Evolutionary conservation across 1,140 invertebrate species (phyloP), one percentile per base, ranked within the genome.

Genomic region (Globodera rostochiensis): DNA sequence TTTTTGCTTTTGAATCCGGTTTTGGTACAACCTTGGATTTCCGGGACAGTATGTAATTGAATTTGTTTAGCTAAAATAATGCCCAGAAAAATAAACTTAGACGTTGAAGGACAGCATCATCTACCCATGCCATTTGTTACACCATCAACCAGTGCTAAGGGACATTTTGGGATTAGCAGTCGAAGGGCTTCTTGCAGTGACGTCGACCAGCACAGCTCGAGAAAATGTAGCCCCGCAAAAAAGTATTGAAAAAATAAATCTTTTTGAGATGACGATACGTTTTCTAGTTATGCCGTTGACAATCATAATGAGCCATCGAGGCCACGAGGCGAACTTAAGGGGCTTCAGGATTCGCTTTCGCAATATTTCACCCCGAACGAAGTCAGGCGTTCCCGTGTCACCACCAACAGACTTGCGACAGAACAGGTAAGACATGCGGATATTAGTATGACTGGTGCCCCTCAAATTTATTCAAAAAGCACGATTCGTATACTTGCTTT

Each of bases 351-450:
- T 78, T 90, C 90, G 15, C 84, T 91, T 6, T 85, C 86, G 15
- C 80, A 85, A 69, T 91, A 90, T 84, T 91, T 91, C 74, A 91
- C 89, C 25, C 87, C 90, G 46, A 85, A 83, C 45, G 86, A 88
- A 75, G 86, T 84, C 77, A 69, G 89, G 25, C 91, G 92, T 86
- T 87, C 87, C 2, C 74, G 87, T 45, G 60, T 83, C 8, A 69
- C 71, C 4, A 66, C 70, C 15, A 53, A 46, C 49, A 78, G 70
- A 69, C n/a, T 76, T 64, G 6, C 46, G 4, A n/a, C 66, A 21
- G 77, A 78, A 69, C 77, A 78, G 77, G 77, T 69, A n/a, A 70
- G 13, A 47, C 15, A n/a, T 3, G 6, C 9, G 19, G 13, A 5
- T 53, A 15, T 57, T 13, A 13, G 36, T 36, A 36, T 36, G 36